Conservation (phyloP, 2,888 invertebrate genomes). For the Lissonota sp. region DNA sequence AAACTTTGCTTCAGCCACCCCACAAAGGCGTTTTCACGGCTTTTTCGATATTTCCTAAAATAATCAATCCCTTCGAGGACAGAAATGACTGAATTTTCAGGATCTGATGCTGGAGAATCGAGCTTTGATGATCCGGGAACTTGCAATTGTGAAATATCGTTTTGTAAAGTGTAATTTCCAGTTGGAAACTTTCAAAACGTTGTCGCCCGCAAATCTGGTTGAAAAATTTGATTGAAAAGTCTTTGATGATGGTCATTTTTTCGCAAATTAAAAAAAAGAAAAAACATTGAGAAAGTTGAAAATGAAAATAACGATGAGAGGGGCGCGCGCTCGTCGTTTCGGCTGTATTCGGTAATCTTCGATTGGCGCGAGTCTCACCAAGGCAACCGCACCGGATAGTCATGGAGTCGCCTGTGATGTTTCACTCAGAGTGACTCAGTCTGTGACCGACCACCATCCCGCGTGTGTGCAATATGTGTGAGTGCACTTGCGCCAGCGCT, state of each 20-base stretch:
- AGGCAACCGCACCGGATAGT: conserved; percentile 45
- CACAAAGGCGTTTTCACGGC: too few species aligned
- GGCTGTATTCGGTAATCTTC: conserved; percentile 70
- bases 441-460: conserved; percentile 72
- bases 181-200: too few species aligned
- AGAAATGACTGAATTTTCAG: too few species aligned
- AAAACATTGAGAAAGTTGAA: conserved; percentile 17
- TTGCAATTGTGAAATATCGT: too few species aligned
- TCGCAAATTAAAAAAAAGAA: background rate
- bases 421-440: conserved; percentile 69
- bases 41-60: too few species aligned
- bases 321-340: conserved; percentile 54
- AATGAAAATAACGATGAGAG: background rate
- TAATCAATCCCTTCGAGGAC: too few species aligned
- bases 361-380: conserved; percentile 67
- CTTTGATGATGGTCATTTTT: background rate
- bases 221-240: too few species aligned
- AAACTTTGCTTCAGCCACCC: background rate
- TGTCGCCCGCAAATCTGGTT: too few species aligned
- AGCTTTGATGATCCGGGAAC: too few species aligned
- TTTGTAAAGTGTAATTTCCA: too few species aligned
- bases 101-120: too few species aligned
- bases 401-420: conserved; percentile 38
- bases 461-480: conserved; percentile 46
- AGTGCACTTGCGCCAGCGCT: conserved; percentile 12